Percentiles rank a stretch among this genome's conserved stretches.
phyloP scores from a whole-genome alignment of 2,113 vertebrate species.

The Anser cygnoides region DNA sequence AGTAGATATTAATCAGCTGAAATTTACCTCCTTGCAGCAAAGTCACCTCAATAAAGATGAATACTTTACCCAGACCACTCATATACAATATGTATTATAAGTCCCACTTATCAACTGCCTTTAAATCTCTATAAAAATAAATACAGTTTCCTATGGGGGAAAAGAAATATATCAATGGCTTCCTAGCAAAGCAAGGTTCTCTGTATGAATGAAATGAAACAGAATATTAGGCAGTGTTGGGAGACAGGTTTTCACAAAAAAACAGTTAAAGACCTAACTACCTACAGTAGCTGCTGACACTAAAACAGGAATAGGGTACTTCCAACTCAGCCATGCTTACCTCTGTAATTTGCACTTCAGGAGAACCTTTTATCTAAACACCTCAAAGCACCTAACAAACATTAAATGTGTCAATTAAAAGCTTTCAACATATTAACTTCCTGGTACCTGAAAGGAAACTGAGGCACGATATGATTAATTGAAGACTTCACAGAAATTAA shows the following conservation, averaged over 20 bases:
- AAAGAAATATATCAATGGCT: not conserved
- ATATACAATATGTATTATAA: not conserved
- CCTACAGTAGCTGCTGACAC: not conserved
- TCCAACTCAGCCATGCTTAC: not conserved
- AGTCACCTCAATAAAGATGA: not conserved
- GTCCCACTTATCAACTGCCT: not conserved
- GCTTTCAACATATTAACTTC: not conserved
- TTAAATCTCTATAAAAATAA: not conserved
- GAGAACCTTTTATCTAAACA: not conserved
- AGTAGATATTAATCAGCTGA: not conserved
- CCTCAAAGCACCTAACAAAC: not conserved
- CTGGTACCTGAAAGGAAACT: slow-evolving; percentile 14
- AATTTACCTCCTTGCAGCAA: not conserved
- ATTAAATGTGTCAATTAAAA: not conserved
- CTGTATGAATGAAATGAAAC: not conserved
- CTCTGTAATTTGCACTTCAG: slow-evolving; percentile 7
- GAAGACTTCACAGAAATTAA: not conserved
- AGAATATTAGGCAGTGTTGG: not conserved
- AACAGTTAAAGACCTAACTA: not conserved
- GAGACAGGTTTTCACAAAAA: not conserved
- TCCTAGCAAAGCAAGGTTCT: not conserved
- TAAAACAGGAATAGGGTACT: not conserved
- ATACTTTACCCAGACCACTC: not conserved
- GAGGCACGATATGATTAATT: not conserved
- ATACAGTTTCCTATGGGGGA: not conserved